Conservation (phyloP, 2,113 vertebrate species). For the Brienomyrus longianalis region DNA sequence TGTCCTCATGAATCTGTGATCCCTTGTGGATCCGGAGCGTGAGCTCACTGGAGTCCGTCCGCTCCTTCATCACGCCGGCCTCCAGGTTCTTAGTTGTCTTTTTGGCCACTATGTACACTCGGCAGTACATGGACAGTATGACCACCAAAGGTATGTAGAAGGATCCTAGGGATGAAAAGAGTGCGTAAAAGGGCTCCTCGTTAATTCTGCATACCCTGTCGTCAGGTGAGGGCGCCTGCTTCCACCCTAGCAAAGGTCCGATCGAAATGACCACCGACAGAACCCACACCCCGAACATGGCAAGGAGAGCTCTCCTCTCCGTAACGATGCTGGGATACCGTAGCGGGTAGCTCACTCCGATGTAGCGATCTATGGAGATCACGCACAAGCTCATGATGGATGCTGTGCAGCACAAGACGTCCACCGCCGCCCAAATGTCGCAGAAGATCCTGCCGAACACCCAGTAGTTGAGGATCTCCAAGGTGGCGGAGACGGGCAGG, state of each 20-base stretch:
- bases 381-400: constrained; percentile 93
- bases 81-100: constrained; percentile 92
- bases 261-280: constrained; percentile 90
- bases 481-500: constrained; percentile 83
- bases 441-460: constrained; percentile 89
- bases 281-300: constrained; percentile 84
- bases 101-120: constrained; percentile 90
- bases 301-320: constrained; percentile 77
- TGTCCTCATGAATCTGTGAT: constrained; percentile 71
- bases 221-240: constrained; percentile 80
- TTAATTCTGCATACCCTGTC: constrained; percentile 83
- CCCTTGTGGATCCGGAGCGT: constrained; percentile 91
- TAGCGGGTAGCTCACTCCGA: constrained; percentile 87
- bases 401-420: constrained; percentile 92
- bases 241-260: constrained; percentile 93
- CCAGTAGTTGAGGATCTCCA: constrained; percentile 86
- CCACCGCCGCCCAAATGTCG: constrained; percentile 93
- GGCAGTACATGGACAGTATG: constrained; percentile 91
- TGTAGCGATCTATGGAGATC: constrained; percentile 93
- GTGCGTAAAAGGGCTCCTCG: constrained; percentile 88
- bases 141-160: constrained; percentile 90
- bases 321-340: constrained; percentile 89
- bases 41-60: constrained; percentile 84
- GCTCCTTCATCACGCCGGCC: constrained; percentile 90
- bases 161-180: constrained; percentile 94